A percentile compares a stretch with the other conserved stretches of the same genome.
Evolutionary conservation across 1,140 invertebrate species (phyloP).

Genomic region (Helicoverpa armigera): DNA sequence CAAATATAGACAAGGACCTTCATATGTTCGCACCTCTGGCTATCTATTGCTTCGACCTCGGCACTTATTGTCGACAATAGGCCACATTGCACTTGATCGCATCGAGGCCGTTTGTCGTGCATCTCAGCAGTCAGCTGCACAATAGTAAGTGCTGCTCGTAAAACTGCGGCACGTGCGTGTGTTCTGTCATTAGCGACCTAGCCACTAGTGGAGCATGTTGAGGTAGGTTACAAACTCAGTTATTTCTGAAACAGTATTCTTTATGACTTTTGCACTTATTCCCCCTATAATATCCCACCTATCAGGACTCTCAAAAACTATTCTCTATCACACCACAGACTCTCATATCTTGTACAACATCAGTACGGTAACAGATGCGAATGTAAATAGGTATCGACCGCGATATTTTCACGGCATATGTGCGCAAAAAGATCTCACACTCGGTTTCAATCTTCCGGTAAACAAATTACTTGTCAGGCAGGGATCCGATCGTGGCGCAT

Average conservation of each 20-base stretch:
- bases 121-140: not conserved
- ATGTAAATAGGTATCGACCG: slow-evolving; percentile 1
- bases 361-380: not conserved
- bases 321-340: too few species aligned
- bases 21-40: not conserved
- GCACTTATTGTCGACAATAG: not conserved
- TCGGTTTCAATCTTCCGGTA: slow-evolving; percentile 39
- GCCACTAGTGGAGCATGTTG: not conserved
- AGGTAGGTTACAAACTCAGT: not conserved
- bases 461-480: slow-evolving; percentile 47
- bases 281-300: too few species aligned
- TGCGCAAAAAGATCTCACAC: slow-evolving; percentile 35
- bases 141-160: not conserved
- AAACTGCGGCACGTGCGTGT: not conserved
- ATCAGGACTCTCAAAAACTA: too few species aligned
- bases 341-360: not conserved
- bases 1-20: too few species aligned
- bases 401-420: slow-evolving; percentile 21
- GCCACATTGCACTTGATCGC: slow-evolving; percentile 9
- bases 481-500: slow-evolving; percentile 72
- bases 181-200: not conserved
- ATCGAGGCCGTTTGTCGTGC: not conserved
- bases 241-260: too few species aligned
- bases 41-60: not conserved
- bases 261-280: too few species aligned